These are phyloP conservation scores for Tursiops truncatus DNA, from an alignment of 2,113 vertebrate genomes.

Conservation along the genomic window DNA sequence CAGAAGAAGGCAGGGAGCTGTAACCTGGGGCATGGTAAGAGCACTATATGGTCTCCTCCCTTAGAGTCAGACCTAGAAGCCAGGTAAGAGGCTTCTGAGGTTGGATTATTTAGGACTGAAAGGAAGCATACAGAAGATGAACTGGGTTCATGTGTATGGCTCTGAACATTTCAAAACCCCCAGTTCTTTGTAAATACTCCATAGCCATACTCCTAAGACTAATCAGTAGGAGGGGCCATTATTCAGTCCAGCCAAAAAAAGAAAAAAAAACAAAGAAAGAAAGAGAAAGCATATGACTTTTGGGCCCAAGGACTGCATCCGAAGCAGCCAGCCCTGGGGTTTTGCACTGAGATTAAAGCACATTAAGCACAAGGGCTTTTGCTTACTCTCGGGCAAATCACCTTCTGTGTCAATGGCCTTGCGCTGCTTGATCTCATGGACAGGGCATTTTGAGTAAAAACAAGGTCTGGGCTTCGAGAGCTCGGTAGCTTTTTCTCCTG, in stretches of 20 bases:
- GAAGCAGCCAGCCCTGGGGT: slow-evolving; percentile 4
- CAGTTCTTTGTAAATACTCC: slow-evolving; percentile 40
- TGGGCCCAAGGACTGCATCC: background rate
- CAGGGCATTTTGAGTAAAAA: slow-evolving; percentile 8
- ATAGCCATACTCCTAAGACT: background rate
- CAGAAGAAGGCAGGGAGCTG: background rate
- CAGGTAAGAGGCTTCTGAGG: background rate
- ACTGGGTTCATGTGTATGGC: background rate
- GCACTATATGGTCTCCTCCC: background rate
- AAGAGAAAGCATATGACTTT: background rate
- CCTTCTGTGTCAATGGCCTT: background rate
- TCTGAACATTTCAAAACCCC: slow-evolving; percentile 19
- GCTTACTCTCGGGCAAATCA: background rate
- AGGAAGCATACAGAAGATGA: background rate
- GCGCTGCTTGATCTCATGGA: background rate
- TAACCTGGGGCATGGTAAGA: background rate
- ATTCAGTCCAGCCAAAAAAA: background rate
- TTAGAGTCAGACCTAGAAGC: background rate
- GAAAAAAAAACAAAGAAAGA: background rate
- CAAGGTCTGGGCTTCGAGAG: slow-evolving; percentile 24
- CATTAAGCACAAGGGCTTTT: background rate
- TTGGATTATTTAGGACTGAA: background rate
- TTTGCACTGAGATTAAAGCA: slow-evolving; percentile 54
- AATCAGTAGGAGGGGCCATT: background rate
- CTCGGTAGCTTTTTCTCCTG: background rate